phyloP scores from a whole-genome alignment of 1,140 invertebrate genomes.

The Penaeus vannamei region DNA sequence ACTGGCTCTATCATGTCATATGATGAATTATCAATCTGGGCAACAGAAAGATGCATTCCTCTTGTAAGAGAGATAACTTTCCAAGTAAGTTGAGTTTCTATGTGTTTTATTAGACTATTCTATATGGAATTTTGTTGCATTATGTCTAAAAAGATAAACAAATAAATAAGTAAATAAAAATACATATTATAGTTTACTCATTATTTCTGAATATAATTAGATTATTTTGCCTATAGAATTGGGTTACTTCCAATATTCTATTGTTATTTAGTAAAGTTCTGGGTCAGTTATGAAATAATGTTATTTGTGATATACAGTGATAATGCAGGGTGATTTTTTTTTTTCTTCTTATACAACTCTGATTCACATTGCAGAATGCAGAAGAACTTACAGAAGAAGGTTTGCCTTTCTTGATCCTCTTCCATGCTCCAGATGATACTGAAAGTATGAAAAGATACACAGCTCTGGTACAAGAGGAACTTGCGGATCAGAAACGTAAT shows the following conservation, averaged over 20 bases:
- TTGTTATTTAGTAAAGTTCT: too few species aligned
- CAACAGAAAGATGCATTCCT: slow-evolving; percentile 83
- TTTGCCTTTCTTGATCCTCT: slow-evolving; percentile 98
- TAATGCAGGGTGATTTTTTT: too few species aligned
- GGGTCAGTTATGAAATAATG: too few species aligned
- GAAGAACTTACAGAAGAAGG: slow-evolving; percentile 99
- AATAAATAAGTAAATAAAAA: too few species aligned
- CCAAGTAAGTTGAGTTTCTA: slow-evolving; percentile 70
- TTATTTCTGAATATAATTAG: too few species aligned
- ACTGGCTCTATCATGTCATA: slow-evolving; percentile 56
- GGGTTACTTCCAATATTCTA: too few species aligned
- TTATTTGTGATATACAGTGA: too few species aligned
- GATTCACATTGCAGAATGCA: slow-evolving; percentile 92
- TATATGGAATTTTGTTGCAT: background rate
- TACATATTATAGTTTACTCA: too few species aligned
- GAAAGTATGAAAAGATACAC: slow-evolving; percentile 90
- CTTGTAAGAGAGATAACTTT: slow-evolving; percentile 74
- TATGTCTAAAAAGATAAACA: background rate
- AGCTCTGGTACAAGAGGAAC: slow-evolving; percentile 80
- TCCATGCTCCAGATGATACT: slow-evolving; percentile 90
- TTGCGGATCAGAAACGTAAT: slow-evolving; percentile 91
- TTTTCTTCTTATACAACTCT: too few species aligned
- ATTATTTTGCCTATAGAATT: too few species aligned
- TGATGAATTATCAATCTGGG: slow-evolving; percentile 82
- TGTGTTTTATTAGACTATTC: background rate